Base-by-base conservation (phyloP, 2,113 vertebrate genomes). In the Crocuta crocuta region DNA sequence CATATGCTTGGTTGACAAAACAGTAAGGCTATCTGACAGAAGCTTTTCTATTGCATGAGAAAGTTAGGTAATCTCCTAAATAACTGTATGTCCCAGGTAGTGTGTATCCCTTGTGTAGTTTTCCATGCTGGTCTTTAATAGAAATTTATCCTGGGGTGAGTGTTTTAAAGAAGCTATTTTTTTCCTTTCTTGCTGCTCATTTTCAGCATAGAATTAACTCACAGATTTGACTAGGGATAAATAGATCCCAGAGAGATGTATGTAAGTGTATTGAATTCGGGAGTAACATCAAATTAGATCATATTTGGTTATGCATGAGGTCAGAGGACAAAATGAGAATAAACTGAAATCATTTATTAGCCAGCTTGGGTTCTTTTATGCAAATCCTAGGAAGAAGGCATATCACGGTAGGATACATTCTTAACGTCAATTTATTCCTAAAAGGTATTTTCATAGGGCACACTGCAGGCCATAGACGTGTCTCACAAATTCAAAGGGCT, bases 241-340 rank as follows among this genome's bases (percentile, higher is more conserved):
- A 85, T 91, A 66, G 35, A 87, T 87, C 68, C 80, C 45, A 93
- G 71, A 87, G 50, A 84, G 24, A 85, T 71, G 50, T 78, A 48
- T 78, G 43, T 63, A 71, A 76, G 91, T 70, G 21, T 16, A 50
- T 33, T 78, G 31, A 91, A 89, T 80, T 95, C 13, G 78, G 61
- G 84, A 87, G n/a, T 80, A 86, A 94, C 23, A n/a, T 86, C 89
- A 63, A 96, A 96, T 96, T 79, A 76, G 66, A 97, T 95, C 53
- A 91, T 92, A 89, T 87, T 86, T 96, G 63, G 28, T 94, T 93
- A 53, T 63, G 12, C 45, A 83, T 58, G 53, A 87, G 78, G 58
- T 91, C 82, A 74, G 24, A 86, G 93, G 88, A 91, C 82, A 79
- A 94, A 96, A 92, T 76, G 19, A 85, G 10, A 21, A 84, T 87